phyloP scores from a whole-genome alignment of 2,888 invertebrate species.

The Adelphocoris suturalis region DNA sequence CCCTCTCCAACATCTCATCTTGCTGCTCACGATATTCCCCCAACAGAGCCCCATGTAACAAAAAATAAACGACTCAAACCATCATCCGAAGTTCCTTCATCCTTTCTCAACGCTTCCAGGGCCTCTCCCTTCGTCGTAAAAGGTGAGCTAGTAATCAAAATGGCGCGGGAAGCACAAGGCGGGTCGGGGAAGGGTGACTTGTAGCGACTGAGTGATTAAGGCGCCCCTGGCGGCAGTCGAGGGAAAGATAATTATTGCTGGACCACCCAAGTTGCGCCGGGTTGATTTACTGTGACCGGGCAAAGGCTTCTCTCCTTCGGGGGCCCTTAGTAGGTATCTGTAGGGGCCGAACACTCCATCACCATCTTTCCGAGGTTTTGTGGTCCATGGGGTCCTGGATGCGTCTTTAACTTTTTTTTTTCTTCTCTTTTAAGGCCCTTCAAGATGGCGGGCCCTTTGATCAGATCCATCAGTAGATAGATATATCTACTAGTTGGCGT shows the following conservation, averaged over 20 bases:
- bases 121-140: constrained; percentile 37
- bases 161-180: constrained; percentile 37
- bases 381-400: not conserved
- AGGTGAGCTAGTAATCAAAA: constrained; percentile 66
- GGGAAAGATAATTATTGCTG: constrained; percentile 58
- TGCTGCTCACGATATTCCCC: constrained; percentile 23
- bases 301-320: constrained; percentile 16
- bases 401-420: not conserved
- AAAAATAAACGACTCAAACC: constrained; percentile 10
- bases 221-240: constrained; percentile 52
- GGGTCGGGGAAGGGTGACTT: not conserved
- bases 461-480: not conserved
- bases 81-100: not conserved
- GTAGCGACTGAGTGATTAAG: constrained; percentile 48
- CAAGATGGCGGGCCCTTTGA: constrained; percentile 49
- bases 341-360: constrained; percentile 33
- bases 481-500: too few relatives aligned
- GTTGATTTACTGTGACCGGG: constrained; percentile 58
- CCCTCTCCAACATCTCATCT: constrained; percentile 58
- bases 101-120: not conserved
- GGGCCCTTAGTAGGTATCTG: not conserved
- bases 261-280: constrained; percentile 66
- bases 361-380: constrained; percentile 29
- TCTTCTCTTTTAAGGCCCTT: not conserved
- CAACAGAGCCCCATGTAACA: not conserved